These are phyloP conservation scores for Blastobasis lacticolella DNA, from an alignment of 2,888 invertebrate species.

Conservation along the genomic window DNA sequence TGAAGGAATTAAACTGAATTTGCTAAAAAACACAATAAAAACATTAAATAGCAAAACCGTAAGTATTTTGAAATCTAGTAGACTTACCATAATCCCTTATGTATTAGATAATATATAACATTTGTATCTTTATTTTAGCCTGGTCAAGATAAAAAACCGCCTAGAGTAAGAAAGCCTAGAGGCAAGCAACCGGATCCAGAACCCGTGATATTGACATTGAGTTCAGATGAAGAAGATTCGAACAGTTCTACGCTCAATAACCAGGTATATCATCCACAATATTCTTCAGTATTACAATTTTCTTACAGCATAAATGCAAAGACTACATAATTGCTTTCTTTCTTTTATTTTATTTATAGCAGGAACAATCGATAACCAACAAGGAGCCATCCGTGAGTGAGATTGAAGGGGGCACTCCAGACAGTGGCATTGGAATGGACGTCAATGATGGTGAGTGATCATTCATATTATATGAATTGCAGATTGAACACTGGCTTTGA, in stretches of 20 bases:
- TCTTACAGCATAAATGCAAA: too few species aligned
- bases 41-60: conserved; percentile 44
- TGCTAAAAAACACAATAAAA: conserved; percentile 54
- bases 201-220: conserved; percentile 79
- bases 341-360: conserved; percentile 30
- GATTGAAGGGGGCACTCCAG: conserved; percentile 55
- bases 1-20: conserved; percentile 64
- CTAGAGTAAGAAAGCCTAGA: conserved; percentile 65
- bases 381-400: conserved; percentile 66
- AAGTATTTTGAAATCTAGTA: conserved; percentile 25
- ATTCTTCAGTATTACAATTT: too few species aligned
- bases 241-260: conserved; percentile 61
- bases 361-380: conserved; percentile 48
- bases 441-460: conserved; percentile 48
- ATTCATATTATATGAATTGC: not conserved
- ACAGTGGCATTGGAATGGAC: conserved; percentile 48
- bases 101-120: too few species aligned
- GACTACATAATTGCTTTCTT: not conserved
- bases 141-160: conserved; percentile 52
- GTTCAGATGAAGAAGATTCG: conserved; percentile 81
- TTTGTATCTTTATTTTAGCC: conserved; percentile 24
- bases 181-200: conserved; percentile 75
- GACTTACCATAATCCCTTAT: too few species aligned
- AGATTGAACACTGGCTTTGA: too few species aligned
- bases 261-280: conserved; percentile 34